Base-by-base conservation (phyloP, 2,797 vertebrate species). In the Galagoides demidoff region DNA sequence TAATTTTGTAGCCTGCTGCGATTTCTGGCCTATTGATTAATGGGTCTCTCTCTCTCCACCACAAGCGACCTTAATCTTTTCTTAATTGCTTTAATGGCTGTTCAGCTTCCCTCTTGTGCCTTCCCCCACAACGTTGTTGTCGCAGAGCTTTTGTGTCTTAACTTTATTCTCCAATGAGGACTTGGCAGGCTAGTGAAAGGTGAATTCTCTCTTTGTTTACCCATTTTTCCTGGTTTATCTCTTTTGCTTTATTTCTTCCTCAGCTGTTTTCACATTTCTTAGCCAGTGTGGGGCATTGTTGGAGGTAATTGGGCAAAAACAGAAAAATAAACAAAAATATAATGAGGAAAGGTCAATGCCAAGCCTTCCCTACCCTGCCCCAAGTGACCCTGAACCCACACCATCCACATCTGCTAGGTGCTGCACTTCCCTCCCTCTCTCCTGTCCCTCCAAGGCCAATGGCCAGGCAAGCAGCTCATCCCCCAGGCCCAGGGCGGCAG, bases 21-120 rank as follows among this genome's bases (percentile, higher is more conserved):
- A 98, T 98, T 98, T 98, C 98, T 98, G 98, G 98, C 98, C 98
- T 98, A 98, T 98, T 98, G 98, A 98, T 98, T 98, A 98, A 98
- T 96, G 95, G 98, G 97, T 98, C 98, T 98, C 98, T 98, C 97
- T 98, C 98, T 98, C 96, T 92, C 98, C 95, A 98, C 97, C 98
- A 98, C 97, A 96, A 98, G 98, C 97, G 97, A 98, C 98, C 98
- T 98, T 98, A 99, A 99, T 98, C 98, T 98, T 98, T 98, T 98
- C 98, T 98, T 99, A 99, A 99, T 98, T 98, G 98, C 98, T 96
- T 98, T 99, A 98, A 98, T 98, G 98, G 98, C 98, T 98, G 92
- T 92, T 97, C 94, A 70, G 98, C 98, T 98, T 98, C 97, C 96
- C 98, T 98, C 98, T 97, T 77, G 83, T 97, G 97, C 97, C 98